Evolutionary conservation across 2,113 vertebrate species (phyloP), one percentile per base, ranked within the genome.

Genomic region (Ptychochromis oligacanthus): DNA sequence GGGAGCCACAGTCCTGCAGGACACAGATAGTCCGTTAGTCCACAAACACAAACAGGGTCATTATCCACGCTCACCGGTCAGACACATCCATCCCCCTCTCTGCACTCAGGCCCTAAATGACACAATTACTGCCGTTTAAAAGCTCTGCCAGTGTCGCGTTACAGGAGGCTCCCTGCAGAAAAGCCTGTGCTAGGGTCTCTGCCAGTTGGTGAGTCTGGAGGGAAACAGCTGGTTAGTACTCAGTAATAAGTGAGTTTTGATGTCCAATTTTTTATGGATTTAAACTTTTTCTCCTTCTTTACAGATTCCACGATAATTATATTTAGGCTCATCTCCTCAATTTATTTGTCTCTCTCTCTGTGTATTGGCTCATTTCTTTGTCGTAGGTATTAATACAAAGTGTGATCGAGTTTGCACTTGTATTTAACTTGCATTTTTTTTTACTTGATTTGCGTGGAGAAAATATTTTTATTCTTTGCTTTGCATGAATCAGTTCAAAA

Each of bases 1-100:
- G 97, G 43, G 96, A 96, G 26, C 97, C 97, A 70, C 98, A 99
- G 89, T 99, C 98, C 98, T 99, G 92, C 57, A 82, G 82, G 75
- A 92, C 86, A 96, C 95, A 91, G 67, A 88, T 18, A 91, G 52
- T 57, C 24, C 0, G 60, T 88, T 46, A 90, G 82, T 72, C 61
- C 75, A 62, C 62, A 80, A 20, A 87, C 76, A 87, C 76, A 81
- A 78, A 79, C 72, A n/a, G n/a, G 75, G 34, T 52, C 80, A 55
- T 80, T 77, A 80, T 70, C 75, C 67, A 82, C 28, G 5, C 86
- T 85, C 65, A 26, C n/a, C 15, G 18, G 36, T 79, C 70, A 34
- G 26, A 28, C 77, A 62, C 77, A 28, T 36, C 74, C 83, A 61
- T 22, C 74, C 43, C 7, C 57, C 67, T 54, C 74, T 3, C 62